Base-by-base conservation (phyloP, 2,888 invertebrate genomes). In the Dexiosoma caninum region DNA sequence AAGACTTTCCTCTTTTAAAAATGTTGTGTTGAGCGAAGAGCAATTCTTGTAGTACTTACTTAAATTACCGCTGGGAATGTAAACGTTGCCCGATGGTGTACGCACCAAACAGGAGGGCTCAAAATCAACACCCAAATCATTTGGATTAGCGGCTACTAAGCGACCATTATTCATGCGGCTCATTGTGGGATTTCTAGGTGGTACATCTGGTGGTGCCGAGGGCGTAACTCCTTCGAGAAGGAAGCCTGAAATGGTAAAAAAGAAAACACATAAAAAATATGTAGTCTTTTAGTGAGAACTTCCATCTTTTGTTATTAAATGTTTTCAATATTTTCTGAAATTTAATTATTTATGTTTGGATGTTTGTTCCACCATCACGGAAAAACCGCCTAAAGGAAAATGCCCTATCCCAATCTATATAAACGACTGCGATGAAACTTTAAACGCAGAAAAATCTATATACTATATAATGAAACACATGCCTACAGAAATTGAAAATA, bases 31-130 rank as follows among this genome's bases (percentile, higher is more conserved):
- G 2, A 35, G 35, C 19, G n/a, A 2, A 27, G 21, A 30, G 14
- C 0, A 30, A 10, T 40, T 19, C 12, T 42, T 32, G 12, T 37
- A 46, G 27, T 84, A 92, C 92, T 92, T 89, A 92, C 92, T 92
- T 89, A 92, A 89, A 88, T 92, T 92, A 92, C 94, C 94, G 92
- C 95, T 95, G 91, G 96, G 96, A 93, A 97, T 96, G 92, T 96
- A 97, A 90, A 97, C 95, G 92, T 96, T 96, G 90, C 97, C 97
- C 85, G 96, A 97, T 85, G 96, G 96, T 84, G 96, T 96, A 91
- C 96, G 93, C 87, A 96, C 96, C 88, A 97, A 93, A 91, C 96
- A 96, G 89, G 96, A 95, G 85, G 96, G 96, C 91, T 96, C 96
- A 91, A 96, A 95, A 91, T 96, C 96, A 85, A 91, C 92, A 85